Base-by-base conservation (phyloP, 2,888 invertebrate species). In the Gisinianus flammeolus region DNA sequence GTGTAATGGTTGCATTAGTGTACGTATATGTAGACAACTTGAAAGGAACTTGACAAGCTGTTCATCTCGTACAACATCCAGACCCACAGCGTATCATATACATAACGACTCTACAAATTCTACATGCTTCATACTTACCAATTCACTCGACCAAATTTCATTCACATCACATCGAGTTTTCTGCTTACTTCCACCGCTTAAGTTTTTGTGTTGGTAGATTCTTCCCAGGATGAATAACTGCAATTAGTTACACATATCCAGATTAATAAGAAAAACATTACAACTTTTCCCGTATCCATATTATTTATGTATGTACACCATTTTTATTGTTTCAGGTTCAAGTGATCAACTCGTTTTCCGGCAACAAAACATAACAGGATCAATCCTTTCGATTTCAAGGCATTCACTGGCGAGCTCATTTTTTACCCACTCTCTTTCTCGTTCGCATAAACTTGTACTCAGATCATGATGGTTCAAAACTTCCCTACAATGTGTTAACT, bases 321-420 rank as follows among this genome's bases (percentile, higher is more conserved):
- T 44, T 16, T n/a, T 16, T 44, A 44, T 19, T 44, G 2, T 44
- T 44, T 44, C 16, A 44, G 44, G 44, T 44, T 64, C 19, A 64
- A 64, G 64, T 64, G 24, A 26, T 26, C 64, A 64, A 33, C 67
- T 67, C 33, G 67, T 67, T 67, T 67, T 62, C 28, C 62, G 24
- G 24, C 67, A 67, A 19, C 2, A n/a, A 26, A 64, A 8, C 64
- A 26, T 33, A 67, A 19, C 2, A n/a, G 16, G 28, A 8, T 28
- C 31, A 31, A 28, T 31, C n/a, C 67, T 33, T 67, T 33, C 28
- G 5, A 33, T 33, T 67, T 67, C 28, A 22, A 33, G n/a, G 2
- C 33, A 19, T 28, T 28, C 22, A 33, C 33, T 67, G 12, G 16
- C 30, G 16, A 19, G 6, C 24, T 44, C 44, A 2, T 44, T 6